Conservation (phyloP, 1,140 invertebrate species). For the Drosophila cardini region DNA sequence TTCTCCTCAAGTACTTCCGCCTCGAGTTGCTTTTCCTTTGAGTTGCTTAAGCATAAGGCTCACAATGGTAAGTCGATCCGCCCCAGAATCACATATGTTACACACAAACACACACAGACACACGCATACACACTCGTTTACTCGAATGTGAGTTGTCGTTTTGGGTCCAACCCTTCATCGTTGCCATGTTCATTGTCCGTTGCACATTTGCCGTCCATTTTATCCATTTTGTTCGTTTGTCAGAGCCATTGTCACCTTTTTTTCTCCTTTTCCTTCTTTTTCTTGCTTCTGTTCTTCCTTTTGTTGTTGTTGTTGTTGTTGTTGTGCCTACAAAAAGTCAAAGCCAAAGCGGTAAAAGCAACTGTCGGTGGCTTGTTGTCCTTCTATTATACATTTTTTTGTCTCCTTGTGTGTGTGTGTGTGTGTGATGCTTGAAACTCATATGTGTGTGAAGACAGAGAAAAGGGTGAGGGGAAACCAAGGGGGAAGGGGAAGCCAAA, state of each 20-base stretch:
- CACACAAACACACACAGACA: conserved; percentile 50
- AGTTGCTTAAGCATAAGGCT: conserved; percentile 13
- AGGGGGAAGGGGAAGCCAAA: neutral
- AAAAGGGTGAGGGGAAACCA: conserved; percentile 47
- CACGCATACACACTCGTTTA: too few relatives aligned
- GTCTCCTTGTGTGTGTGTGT: neutral
- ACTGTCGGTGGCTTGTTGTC: conserved; percentile 79
- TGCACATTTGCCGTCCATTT: conserved; percentile 73
- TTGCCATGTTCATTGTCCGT: conserved; percentile 34
- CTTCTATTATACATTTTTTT: conserved; percentile 66
- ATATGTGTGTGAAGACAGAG: conserved; percentile 18
- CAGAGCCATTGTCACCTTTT: conserved; percentile 75
- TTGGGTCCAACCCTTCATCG: conserved; percentile 18
- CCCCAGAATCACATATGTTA: conserved; percentile 69
- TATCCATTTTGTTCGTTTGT: conserved; percentile 49
- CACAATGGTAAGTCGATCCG: conserved; percentile 18
- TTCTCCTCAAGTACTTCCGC: neutral
- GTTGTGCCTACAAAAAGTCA: conserved; percentile 23
- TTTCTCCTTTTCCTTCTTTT: conserved; percentile 7
- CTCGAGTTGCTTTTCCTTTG: neutral
- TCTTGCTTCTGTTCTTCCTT: too few relatives aligned
- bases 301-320: too few relatives aligned
- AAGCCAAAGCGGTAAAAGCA: conserved; percentile 60
- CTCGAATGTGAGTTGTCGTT: conserved; percentile 20
- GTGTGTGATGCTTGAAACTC: conserved; percentile 2